Evolutionary conservation across 2,113 vertebrate species (phyloP).

Genomic region (Gavia stellata): DNA sequence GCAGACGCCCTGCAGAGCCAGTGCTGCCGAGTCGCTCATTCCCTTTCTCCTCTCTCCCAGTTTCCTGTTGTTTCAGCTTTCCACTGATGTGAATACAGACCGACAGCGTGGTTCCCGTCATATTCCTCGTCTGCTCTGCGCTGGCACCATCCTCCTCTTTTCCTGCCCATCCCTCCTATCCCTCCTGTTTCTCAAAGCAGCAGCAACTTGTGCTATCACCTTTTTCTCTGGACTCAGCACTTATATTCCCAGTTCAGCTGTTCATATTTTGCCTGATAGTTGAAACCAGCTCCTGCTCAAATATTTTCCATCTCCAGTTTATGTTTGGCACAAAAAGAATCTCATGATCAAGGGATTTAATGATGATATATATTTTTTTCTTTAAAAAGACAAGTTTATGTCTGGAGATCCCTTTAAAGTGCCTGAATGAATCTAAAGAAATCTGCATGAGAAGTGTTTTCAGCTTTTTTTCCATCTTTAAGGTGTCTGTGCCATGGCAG

Average conservation of each 20-base stretch:
- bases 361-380: neutral
- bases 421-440: neutral
- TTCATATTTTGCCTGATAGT: neutral
- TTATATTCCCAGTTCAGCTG: slow-evolving; percentile 27
- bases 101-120: neutral
- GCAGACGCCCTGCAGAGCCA: neutral
- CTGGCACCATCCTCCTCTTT: neutral
- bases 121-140: neutral
- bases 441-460: neutral
- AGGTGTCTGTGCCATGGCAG: neutral
- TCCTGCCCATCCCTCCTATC: neutral
- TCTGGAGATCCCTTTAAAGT: neutral
- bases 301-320: slow-evolving; percentile 52
- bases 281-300: slow-evolving; percentile 7
- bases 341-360: neutral
- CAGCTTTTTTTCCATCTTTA: neutral
- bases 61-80: slow-evolving; percentile 10
- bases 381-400: slow-evolving; percentile 32
- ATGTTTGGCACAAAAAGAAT: slow-evolving; percentile 6
- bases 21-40: neutral
- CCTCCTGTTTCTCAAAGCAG: neutral
- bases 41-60: neutral
- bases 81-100: neutral
- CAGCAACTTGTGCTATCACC: neutral
- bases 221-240: neutral